Evolutionary conservation across 2,797 vertebrate genomes (phyloP), one percentile per base, ranked within the genome.

Genomic region (Rhinogobio ventralis): DNA sequence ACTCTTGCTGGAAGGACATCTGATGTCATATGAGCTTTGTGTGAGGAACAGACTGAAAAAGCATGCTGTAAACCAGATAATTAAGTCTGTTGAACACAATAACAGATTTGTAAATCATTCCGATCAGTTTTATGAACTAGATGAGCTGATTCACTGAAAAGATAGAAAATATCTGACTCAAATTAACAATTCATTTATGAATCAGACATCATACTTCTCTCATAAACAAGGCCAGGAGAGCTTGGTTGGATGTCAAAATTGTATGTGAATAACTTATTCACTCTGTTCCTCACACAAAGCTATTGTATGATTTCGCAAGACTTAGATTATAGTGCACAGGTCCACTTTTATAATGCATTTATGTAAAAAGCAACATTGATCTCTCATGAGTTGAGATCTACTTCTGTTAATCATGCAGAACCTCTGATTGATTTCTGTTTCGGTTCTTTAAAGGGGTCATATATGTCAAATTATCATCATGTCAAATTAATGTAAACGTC

Each of bases 361-460:
- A 39, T 17, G 7, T 5, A 25, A n/a, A 76, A 55, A 55, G 20
- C 5, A 20, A 39, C 20, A 5, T 11, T 53, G 46, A 53, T 42
- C 39, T 2, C 6, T 81, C 23, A 6, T 45, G 19, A 45, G 39
- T 60, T 62, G 4, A 69, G 30, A 25, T 39, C 30, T 23, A 39
- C 33, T 53, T 51, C 20, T 55, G 30, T 68, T 36, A 51, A 23
- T 68, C 30, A 39, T 13, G 66, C 30, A 19, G 46, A 80, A 53
- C 46, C 6, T 81, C 23, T 57, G 62, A 67, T 30, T 79, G 17
- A 33, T 36, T 68, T 79, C 77, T 69, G 67, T 71, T 77, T 78
- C 15, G 28, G 36, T 62, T 82, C 49, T 73, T 36, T 46, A 53
- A 73, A 46, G 39, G n/a, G 39, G 19, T 81, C 19, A n/a, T 81